Conservation (phyloP, 2,888 invertebrate species). For the Erebia epiphron region DNA sequence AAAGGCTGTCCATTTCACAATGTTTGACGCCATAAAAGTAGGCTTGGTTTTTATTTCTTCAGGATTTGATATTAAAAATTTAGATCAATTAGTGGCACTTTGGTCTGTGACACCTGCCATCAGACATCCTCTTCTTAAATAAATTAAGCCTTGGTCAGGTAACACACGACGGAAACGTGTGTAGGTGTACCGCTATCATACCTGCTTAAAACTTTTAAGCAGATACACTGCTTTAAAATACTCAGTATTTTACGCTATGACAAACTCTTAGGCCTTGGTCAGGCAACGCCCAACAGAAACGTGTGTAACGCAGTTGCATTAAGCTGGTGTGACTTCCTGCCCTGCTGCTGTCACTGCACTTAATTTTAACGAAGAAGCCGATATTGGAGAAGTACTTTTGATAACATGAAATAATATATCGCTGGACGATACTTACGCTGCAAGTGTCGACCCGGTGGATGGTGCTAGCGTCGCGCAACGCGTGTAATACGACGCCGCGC, state of each 20-base stretch:
- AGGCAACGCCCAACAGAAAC: background rate
- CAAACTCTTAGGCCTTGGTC: background rate
- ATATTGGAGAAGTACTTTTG: background rate
- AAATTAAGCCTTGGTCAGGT: background rate
- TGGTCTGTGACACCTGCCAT: too few species aligned
- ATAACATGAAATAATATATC: background rate
- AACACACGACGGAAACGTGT: too few species aligned
- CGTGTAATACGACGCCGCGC: slow-evolving; percentile 71
- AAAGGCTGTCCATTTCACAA: background rate
- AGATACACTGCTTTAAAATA: too few species aligned
- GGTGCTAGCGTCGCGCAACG: slow-evolving; percentile 61
- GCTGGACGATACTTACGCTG: slow-evolving; percentile 56
- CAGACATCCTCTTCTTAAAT: background rate
- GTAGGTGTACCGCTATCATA: too few species aligned
- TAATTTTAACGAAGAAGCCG: background rate
- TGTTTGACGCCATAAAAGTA: background rate
- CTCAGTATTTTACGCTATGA: too few species aligned
- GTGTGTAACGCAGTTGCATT: background rate
- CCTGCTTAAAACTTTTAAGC: too few species aligned
- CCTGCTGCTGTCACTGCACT: background rate
- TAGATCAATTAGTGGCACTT: background rate
- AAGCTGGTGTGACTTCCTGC: background rate
- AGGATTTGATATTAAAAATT: background rate
- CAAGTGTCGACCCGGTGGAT: slow-evolving; percentile 58
- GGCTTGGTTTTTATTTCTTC: background rate